These are phyloP conservation scores for Ormyrus rosae DNA, from an alignment of 2,888 invertebrate genomes.

Conservation along the genomic window DNA sequence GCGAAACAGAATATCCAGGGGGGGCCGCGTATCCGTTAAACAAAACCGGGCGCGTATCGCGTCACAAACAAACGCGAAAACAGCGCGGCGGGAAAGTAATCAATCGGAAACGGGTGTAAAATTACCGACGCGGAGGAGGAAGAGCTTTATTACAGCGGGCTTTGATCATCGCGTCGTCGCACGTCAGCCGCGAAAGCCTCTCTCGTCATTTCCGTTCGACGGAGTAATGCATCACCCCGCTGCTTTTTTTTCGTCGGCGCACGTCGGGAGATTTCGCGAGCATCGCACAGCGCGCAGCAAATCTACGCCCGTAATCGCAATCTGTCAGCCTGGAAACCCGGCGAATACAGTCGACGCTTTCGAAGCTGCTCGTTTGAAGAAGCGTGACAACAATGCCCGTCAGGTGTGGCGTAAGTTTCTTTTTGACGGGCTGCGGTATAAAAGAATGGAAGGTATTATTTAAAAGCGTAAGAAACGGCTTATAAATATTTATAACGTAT, in stretches of 20 bases:
- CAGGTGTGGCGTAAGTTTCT: neutral
- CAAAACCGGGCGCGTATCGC: too few relatives aligned
- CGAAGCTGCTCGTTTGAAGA: too few relatives aligned
- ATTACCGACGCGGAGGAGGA: neutral
- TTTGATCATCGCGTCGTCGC: slow-evolving; percentile 42
- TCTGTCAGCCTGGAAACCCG: neutral
- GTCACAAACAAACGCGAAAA: neutral
- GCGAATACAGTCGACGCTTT: neutral
- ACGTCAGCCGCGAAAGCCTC: slow-evolving; percentile 45
- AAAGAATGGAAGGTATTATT: neutral
- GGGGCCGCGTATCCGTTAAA: too few relatives aligned
- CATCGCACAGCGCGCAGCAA: neutral
- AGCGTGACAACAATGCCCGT: too few relatives aligned
- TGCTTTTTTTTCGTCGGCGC: neutral
- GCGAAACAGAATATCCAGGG: too few relatives aligned
- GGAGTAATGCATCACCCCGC: slow-evolving; percentile 50
- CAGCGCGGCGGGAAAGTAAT: slow-evolving; percentile 17
- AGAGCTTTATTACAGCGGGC: slow-evolving; percentile 44
- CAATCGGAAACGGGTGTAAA: slow-evolving; percentile 21
- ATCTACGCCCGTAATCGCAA: slow-evolving; percentile 33
- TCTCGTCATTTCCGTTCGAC: slow-evolving; percentile 54
- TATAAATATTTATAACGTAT: too few relatives aligned
- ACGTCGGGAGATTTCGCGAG: neutral
- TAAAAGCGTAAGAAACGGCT: too few relatives aligned
- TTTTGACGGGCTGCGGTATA: neutral